phyloP scores from a whole-genome alignment of 1,140 invertebrate genomes.

The Heterodera schachtii region DNA sequence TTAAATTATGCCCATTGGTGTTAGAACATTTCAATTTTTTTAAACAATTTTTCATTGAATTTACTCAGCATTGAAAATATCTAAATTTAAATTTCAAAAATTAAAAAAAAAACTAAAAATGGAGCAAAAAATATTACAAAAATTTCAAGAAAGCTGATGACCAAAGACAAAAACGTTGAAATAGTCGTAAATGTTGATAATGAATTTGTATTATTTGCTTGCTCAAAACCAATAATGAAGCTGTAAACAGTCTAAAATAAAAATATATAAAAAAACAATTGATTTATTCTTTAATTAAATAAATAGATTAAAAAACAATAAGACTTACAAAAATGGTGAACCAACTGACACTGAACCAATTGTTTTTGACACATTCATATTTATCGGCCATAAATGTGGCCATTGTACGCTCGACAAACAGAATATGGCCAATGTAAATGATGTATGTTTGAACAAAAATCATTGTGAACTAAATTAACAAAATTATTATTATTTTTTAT shows the following conservation, averaged over 20 bases:
- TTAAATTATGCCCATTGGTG: background rate
- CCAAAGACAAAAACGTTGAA: background rate
- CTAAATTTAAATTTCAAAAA: background rate
- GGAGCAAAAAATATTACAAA: background rate
- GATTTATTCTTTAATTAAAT: background rate
- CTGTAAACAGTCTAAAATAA: background rate
- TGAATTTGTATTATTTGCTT: background rate
- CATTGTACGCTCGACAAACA: slow-evolving; percentile 3
- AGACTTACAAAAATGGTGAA: background rate
- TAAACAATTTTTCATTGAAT: background rate
- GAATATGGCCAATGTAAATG: slow-evolving; percentile 3
- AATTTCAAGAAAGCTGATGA: background rate
- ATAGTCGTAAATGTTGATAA: background rate
- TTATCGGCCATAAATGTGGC: background rate
- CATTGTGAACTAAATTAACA: too few species aligned
- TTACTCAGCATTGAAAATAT: background rate
- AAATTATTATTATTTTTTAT: too few species aligned
- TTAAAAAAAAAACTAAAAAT: background rate
- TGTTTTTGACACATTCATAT: background rate
- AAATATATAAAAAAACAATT: background rate
- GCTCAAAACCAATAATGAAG: background rate
- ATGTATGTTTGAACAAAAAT: background rate
- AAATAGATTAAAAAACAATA: too few species aligned
- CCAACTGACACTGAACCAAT: background rate
- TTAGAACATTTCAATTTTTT: background rate